These are phyloP conservation scores for Cyprinodon diabolis DNA, from an alignment of 2,797 vertebrate species.

Conservation along the genomic window DNA sequence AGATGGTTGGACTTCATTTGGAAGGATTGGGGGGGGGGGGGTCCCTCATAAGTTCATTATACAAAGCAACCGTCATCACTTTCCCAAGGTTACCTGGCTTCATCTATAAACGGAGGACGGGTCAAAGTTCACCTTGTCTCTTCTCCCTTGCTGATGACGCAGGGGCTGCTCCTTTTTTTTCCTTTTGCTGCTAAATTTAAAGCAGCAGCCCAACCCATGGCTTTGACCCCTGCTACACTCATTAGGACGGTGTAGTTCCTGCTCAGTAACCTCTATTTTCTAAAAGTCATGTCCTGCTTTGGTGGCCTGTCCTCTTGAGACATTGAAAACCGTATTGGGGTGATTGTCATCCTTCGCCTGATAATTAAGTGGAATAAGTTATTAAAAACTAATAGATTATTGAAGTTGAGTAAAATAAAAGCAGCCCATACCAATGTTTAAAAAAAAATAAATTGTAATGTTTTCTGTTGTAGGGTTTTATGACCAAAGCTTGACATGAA, in stretches of 20 bases:
- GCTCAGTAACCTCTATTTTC: conserved; percentile 40
- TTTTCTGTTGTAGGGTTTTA: background rate
- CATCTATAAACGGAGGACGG: conserved; percentile 60
- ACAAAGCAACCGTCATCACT: conserved; percentile 62
- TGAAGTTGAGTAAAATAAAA: background rate
- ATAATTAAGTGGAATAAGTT: conserved; percentile 33
- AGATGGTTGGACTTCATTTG: background rate
- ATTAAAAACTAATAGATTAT: conserved; percentile 6
- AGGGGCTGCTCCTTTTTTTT: conserved; percentile 43
- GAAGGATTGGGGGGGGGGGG: background rate
- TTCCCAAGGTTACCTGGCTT: conserved; percentile 61
- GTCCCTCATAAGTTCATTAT: conserved; percentile 58
- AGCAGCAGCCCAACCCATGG: conserved; percentile 24
- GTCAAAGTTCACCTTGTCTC: conserved; percentile 62
- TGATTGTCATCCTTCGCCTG: conserved; percentile 20
- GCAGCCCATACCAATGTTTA: too few relatives aligned
- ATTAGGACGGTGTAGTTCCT: conserved; percentile 33
- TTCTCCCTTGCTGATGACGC: conserved; percentile 59
- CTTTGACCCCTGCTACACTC: conserved; percentile 33
- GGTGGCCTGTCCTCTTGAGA: conserved; percentile 20
- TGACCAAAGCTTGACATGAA: background rate
- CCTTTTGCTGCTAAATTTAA: conserved; percentile 63
- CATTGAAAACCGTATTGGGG: background rate
- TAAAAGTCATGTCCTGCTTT: conserved; percentile 18
- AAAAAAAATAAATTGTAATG: background rate